Evolutionary conservation across 1,140 invertebrate genomes (phyloP), one percentile per base, ranked within the genome.

Genomic region (Drosophila trapezifrons): DNA sequence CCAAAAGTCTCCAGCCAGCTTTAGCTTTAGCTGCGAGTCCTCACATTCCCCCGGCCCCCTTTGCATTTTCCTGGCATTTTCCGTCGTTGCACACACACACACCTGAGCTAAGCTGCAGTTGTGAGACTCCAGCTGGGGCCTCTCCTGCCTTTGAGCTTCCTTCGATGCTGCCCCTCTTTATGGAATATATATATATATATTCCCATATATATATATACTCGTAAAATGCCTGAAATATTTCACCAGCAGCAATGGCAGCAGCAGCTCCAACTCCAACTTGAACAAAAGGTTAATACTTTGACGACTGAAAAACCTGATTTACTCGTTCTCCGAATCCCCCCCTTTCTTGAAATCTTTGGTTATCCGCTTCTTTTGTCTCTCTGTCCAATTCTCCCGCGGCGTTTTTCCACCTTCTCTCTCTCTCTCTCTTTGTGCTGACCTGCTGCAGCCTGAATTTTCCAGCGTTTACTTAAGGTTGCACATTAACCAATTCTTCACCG

Each of bases 251-350:
- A 47, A 38, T 54, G 54, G 35, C 20, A 25, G 17, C 32, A 58
- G 43, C n/a, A 35, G 9, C 59, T 51, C 35, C 52, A 81, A 56
- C 66, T 49, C 43, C 22, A 64, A 43, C 56, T 55, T 43, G 46
- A 77, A 57, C 60, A 74, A 87, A 89, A 89, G 84, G 84, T 89
- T 89, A 84, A 87, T 80, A 80, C 84, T 71, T 87, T 89, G 76
- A 89, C 60, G 84, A 63, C 80, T 78, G 46, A 70, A 87, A 78
- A 89, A 89, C 84, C 84, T 84, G 84, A 80, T 89, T 84, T 89
- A 89, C 84, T 89, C 70, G 84, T 89, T 89, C 83, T 85, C 74
- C 65, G 9, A 20, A 20, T 64, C 37, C 51, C 35, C 5, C 49
- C 17, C 10, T 6, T 37, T 37, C 18, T n/a, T 18, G 2, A 52